phyloP scores from a whole-genome alignment of 2,113 vertebrate genomes.

The Clarias macrocephalus region DNA sequence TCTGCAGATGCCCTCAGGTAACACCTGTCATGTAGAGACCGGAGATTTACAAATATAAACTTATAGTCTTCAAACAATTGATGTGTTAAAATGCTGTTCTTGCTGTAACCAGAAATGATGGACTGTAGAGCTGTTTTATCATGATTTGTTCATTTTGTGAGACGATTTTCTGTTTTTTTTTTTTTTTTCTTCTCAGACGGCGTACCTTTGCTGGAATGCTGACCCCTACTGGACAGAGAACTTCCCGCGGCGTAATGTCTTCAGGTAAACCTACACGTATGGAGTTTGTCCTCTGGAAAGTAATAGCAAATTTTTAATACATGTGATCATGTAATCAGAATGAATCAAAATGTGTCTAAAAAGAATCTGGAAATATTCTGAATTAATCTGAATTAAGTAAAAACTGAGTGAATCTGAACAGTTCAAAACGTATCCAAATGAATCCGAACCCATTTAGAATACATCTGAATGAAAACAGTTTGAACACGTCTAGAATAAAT shows the following conservation, averaged over 20 bases:
- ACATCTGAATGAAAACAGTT: no score
- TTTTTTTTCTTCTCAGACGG: slow-evolving; percentile 19
- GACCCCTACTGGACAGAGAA: slow-evolving; percentile 30
- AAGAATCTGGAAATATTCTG: no score
- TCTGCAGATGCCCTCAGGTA: slow-evolving; percentile 44
- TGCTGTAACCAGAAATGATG: not conserved
- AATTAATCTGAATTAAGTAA: no score
- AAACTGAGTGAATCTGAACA: no score
- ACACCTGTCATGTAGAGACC: not conserved
- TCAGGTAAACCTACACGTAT: slow-evolving; percentile 22
- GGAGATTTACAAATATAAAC: not conserved
- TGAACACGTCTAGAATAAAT: no score
- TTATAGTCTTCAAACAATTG: not conserved
- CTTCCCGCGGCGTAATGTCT: slow-evolving; percentile 19
- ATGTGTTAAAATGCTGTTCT: not conserved
- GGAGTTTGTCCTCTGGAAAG: not conserved
- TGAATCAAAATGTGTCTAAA: no score
- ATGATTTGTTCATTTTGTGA: not conserved
- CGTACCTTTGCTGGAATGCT: slow-evolving; percentile 40
- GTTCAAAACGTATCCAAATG: no score
- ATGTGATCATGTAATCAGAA: no score
- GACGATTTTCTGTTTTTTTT: not conserved
- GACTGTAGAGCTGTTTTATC: no score
- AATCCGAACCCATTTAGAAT: no score
- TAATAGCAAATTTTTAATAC: no score